phyloP scores from a whole-genome alignment of 2,113 vertebrate species.

The Eclectus roratus region DNA sequence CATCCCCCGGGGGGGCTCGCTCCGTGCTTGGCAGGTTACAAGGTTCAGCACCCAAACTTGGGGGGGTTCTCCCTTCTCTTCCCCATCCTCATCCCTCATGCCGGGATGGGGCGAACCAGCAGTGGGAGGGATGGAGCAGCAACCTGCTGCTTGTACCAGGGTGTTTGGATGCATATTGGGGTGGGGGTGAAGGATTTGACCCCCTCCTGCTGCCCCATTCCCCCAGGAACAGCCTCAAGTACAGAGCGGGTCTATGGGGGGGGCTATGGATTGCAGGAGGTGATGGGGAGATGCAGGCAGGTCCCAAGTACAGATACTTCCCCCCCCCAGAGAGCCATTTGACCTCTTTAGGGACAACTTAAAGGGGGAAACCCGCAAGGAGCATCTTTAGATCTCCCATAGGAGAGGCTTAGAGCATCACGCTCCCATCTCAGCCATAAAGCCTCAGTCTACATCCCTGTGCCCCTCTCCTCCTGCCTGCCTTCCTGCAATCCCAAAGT shows the following conservation, averaged over 20 bases:
- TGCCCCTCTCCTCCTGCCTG: not conserved
- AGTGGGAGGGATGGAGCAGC: not conserved
- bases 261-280: not conserved
- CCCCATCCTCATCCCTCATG: not conserved
- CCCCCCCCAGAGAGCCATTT: not conserved
- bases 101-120: not conserved
- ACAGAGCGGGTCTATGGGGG: not conserved
- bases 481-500: not conserved
- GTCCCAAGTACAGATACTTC: not conserved
- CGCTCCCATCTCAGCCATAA: rapidly evolving
- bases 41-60: not conserved
- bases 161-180: not conserved
- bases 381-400: not conserved
- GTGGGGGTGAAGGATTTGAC: rapidly evolving
- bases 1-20: rapidly evolving
- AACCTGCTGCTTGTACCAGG: rapidly evolving
- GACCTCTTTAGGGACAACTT: not conserved
- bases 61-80: not conserved
- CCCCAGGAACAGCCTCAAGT: not conserved
- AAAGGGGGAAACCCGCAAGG: not conserved
- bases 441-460: not conserved
- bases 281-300: not conserved
- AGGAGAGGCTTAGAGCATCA: not conserved
- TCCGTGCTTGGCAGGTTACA: rapidly evolving
- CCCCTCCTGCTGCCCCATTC: not conserved